phyloP scores from a whole-genome alignment of 2,888 invertebrate genomes.

The Harpagoxenus sublaevis region DNA sequence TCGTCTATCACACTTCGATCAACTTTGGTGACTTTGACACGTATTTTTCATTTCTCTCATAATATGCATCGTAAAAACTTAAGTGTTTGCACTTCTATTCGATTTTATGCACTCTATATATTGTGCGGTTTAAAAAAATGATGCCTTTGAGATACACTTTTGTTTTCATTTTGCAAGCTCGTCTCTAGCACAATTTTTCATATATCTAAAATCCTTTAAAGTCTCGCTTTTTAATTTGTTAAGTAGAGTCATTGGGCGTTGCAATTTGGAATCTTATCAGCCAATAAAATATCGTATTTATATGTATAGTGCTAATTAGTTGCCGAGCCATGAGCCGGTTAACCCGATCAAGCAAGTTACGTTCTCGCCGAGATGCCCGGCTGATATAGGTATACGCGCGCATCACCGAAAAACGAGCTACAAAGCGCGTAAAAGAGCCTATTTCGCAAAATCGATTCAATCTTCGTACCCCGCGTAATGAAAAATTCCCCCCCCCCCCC shows the following conservation, averaged over 20 bases:
- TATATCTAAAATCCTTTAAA: not conserved
- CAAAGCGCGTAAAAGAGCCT: slow-evolving; percentile 16
- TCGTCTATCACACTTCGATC: slow-evolving; percentile 24
- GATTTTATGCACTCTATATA: not conserved
- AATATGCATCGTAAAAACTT: not conserved
- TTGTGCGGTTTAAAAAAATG: not conserved
- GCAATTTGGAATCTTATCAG: not conserved
- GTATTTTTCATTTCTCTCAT: slow-evolving; percentile 8
- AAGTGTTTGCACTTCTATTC: not conserved
- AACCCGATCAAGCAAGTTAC: slow-evolving; percentile 25
- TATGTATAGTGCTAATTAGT: not conserved
- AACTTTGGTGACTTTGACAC: not conserved
- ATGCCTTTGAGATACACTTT: not conserved
- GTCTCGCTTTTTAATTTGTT: not conserved
- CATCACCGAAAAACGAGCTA: slow-evolving; percentile 12
- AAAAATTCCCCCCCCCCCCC: slow-evolving; percentile 23
- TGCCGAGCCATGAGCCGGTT: not conserved
- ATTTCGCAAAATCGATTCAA: slow-evolving; percentile 50
- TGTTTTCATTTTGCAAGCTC: not conserved
- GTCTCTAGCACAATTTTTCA: not conserved
- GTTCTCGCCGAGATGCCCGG: not conserved
- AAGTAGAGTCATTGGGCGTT: no score
- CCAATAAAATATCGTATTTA: not conserved
- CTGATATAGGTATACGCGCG: not conserved
- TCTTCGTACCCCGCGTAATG: slow-evolving; percentile 35